Percentiles rank a stretch among this genome's conserved stretches.
Evolutionary conservation across 2,113 vertebrate species (phyloP).

Genomic region (Natator depressus): DNA sequence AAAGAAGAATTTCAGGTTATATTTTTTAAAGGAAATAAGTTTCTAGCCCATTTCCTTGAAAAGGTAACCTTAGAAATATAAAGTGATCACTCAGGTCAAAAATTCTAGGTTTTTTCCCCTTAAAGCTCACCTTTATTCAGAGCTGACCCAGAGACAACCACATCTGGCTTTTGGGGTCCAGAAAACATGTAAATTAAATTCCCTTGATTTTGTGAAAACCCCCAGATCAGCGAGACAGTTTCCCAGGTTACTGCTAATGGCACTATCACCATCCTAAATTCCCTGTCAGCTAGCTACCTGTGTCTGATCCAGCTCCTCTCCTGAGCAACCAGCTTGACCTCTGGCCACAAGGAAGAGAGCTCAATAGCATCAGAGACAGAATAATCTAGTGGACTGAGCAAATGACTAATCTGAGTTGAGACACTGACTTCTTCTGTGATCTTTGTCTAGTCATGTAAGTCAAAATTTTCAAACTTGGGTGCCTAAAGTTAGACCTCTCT

Average conservation of each 20-base stretch:
- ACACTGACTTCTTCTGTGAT: background rate
- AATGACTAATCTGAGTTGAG: background rate
- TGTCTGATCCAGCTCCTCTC: background rate
- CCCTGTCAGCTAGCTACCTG: background rate
- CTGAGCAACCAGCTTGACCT: background rate
- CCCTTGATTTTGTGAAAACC: no score
- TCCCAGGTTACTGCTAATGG: background rate
- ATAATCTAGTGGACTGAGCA: background rate
- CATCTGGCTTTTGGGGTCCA: rapidly evolving
- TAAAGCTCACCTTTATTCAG: background rate
- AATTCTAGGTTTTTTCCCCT: background rate
- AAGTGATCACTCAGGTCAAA: background rate
- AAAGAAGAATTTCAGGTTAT: background rate
- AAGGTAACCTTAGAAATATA: background rate
- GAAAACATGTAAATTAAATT: no score
- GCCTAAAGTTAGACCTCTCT: background rate
- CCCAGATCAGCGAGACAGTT: no score
- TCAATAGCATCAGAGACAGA: background rate
- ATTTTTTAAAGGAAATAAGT: background rate
- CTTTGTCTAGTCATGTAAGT: conserved; percentile 2
- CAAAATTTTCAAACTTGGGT: background rate
- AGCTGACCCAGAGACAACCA: background rate
- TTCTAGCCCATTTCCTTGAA: background rate
- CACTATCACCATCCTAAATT: background rate
- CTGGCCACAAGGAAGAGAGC: background rate